These are phyloP conservation scores for Calycopis cecrops DNA, from an alignment of 1,140 invertebrate genomes.

Conservation along the genomic window DNA sequence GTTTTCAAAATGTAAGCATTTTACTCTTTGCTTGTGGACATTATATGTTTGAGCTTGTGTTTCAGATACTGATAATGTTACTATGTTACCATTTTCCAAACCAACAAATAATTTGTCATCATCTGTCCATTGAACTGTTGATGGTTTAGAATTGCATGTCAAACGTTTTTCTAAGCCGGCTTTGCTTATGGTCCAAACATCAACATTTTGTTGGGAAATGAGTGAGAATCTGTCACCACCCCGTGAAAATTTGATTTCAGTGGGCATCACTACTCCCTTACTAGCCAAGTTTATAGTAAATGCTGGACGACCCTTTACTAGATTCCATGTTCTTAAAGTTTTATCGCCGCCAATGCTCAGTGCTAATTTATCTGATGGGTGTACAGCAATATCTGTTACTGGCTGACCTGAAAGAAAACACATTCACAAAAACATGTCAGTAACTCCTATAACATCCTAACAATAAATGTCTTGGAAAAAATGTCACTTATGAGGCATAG, in stretches of 20 bases:
- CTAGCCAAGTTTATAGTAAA: slow-evolving; percentile 89
- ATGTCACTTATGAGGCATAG: too few relatives aligned
- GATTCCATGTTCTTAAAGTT: slow-evolving; percentile 93
- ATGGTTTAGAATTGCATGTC: slow-evolving; percentile 78
- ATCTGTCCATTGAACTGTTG: slow-evolving; percentile 78
- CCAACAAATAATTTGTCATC: slow-evolving; percentile 81
- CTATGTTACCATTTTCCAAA: slow-evolving; percentile 82
- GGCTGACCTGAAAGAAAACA: slow-evolving; percentile 64
- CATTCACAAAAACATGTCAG: too few relatives aligned
- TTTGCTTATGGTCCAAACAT: slow-evolving; percentile 85
- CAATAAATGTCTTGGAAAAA: too few relatives aligned
- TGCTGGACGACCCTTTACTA: slow-evolving; percentile 91
- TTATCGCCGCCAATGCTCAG: slow-evolving; percentile 90
- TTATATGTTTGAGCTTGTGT: slow-evolving; percentile 68
- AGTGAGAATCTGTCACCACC: slow-evolving; percentile 84
- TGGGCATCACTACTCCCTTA: slow-evolving; percentile 76
- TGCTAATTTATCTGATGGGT: slow-evolving; percentile 92
- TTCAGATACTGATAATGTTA: slow-evolving; percentile 76
- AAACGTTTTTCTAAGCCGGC: slow-evolving; percentile 79
- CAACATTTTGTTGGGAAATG: slow-evolving; percentile 80
- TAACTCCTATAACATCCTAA: too few relatives aligned
- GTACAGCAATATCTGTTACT: slow-evolving; percentile 84
- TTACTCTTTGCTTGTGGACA: slow-evolving; percentile 82
- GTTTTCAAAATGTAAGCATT: slow-evolving; percentile 76
- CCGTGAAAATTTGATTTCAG: slow-evolving; percentile 79